A percentile compares a stretch with the other conserved stretches of the same genome.
phyloP scores from a whole-genome alignment of 2,888 invertebrate genomes.

The Spodoptera picta region DNA sequence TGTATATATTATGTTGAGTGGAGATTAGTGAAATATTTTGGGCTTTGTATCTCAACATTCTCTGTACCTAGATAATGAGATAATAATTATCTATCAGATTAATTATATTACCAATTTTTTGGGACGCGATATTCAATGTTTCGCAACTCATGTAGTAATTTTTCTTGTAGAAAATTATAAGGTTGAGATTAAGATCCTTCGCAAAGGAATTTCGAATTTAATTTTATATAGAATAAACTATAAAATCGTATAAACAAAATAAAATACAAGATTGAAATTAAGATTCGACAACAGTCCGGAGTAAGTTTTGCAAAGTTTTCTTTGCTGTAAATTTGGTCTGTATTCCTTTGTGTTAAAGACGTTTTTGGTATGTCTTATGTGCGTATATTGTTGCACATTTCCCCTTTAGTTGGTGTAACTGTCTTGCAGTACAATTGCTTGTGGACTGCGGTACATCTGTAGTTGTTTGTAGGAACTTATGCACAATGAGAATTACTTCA shows the following conservation, averaged over 20 bases:
- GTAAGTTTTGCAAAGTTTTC: conserved; percentile 30
- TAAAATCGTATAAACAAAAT: conserved; percentile 48
- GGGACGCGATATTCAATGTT: too few species aligned
- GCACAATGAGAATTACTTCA: conserved; percentile 52
- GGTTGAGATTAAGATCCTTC: conserved; percentile 14
- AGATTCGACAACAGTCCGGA: conserved; percentile 49
- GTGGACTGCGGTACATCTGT: conserved; percentile 68
- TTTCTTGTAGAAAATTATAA: not conserved
- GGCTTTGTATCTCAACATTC: too few species aligned
- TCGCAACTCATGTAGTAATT: not conserved
- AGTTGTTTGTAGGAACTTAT: conserved; percentile 58
- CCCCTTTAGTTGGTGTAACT: conserved; percentile 67
- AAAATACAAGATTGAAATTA: conserved; percentile 53
- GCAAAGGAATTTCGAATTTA: conserved; percentile 37
- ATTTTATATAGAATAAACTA: conserved; percentile 49
- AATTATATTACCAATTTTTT: too few species aligned
- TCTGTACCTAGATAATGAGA: too few species aligned
- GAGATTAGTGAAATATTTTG: too few species aligned
- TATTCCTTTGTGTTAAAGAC: conserved; percentile 8
- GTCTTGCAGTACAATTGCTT: conserved; percentile 73
- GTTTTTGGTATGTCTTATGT: conserved; percentile 13
- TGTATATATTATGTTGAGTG: too few species aligned
- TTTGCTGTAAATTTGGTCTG: conserved; percentile 5
- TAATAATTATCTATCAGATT: too few species aligned
- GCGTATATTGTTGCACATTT: conserved; percentile 22